Base-by-base conservation (phyloP, 1,140 invertebrate genomes). In the Zaprionus davidi region DNA sequence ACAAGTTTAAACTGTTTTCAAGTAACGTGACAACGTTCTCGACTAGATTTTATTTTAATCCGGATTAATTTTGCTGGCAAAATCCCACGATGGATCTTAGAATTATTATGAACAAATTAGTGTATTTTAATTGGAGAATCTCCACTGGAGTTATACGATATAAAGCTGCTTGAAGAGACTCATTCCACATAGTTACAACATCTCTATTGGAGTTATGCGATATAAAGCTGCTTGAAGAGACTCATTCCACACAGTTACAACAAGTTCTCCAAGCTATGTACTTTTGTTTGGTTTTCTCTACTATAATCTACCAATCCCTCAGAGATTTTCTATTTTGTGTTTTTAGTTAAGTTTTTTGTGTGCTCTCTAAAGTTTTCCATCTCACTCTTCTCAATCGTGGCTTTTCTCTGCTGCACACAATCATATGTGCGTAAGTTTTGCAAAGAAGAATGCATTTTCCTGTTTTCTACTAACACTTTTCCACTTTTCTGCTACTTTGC, bases 391-490 rank as follows among this genome's bases (percentile, higher is more conserved):
- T 22, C 41, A 46, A 46, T 46, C 41, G 41, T 17, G 41, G 41
- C 41, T 22, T 51, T 24, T 51, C 46, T 24, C 13, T 22, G 20
- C 46, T 20, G 46, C 20, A 22, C 46, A 51, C 22, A 51, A 12
- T 51, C 20, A 24, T 24, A 51, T 51, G 46, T 22, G 12, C 4
- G 3, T 51, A 24, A 51, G 17, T 51, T 51, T 24, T 13, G 46
- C 46, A 26, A 56, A 56, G 36, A 24, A 13, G 11, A 69, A 57
- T 63, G 69, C 59, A 24, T 51, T 51, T 51, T 51, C 46, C 46
- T 51, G 20, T 51, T 51, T 24, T 51, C 46, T 1, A 20, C 11
- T 22, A 12, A n/a, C 15, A 31, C 41, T 49, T 41, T 22, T 75
- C 9, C 28, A 31, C 17, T 63, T 17, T 71, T 3, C 22, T 24